Evolutionary conservation across 2,888 invertebrate genomes (phyloP).

Genomic region (Cataglyphis livida): DNA sequence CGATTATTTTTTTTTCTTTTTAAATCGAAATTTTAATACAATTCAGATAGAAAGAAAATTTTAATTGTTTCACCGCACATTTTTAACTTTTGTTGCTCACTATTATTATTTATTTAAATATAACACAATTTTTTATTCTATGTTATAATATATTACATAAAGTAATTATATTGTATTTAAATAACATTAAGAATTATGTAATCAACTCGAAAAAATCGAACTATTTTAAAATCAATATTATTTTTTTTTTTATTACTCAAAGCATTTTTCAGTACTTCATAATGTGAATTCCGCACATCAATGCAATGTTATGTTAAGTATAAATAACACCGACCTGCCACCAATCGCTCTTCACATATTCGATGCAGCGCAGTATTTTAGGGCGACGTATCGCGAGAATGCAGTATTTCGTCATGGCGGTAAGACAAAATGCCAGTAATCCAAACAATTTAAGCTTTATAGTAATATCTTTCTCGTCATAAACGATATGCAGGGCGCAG

Average conservation of each 20-base stretch:
- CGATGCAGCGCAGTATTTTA: constrained; percentile 69
- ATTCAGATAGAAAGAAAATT: neutral
- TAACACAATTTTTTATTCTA: neutral
- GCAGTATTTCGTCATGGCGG: constrained; percentile 72
- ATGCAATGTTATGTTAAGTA: neutral
- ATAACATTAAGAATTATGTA: neutral
- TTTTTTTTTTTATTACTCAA: neutral
- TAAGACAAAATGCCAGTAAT: constrained; percentile 68
- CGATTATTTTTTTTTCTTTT: neutral
- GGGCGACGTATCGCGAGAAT: constrained; percentile 63
- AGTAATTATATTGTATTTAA: neutral
- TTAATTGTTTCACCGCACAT: neutral
- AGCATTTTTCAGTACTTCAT: neutral
- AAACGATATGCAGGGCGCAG: constrained; percentile 67
- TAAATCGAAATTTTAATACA: neutral
- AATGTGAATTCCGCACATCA: neutral
- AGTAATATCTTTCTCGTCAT: constrained; percentile 63
- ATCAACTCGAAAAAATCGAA: neutral
- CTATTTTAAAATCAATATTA: neutral
- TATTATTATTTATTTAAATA: constrained; percentile 23
- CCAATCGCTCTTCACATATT: constrained; percentile 74
- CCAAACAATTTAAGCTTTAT: constrained; percentile 68
- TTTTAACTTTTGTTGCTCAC: neutral
- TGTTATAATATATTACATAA: neutral
- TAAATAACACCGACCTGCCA: constrained; percentile 50